Evolutionary conservation across 2,888 invertebrate species (phyloP).

Genomic region (Coelopa pilipes): DNA sequence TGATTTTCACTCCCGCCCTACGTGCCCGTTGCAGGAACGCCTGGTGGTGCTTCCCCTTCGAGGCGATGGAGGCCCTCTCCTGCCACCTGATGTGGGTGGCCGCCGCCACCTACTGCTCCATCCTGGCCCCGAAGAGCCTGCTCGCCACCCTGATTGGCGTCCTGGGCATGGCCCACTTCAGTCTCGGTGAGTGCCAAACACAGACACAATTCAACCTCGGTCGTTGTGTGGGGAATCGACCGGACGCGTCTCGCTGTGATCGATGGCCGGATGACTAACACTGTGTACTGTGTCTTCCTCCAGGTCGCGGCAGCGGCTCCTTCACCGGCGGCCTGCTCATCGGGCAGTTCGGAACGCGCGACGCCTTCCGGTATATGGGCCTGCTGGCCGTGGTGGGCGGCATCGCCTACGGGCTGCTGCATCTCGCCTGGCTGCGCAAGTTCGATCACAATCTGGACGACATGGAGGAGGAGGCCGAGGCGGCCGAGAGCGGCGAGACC

Average conservation of each 20-base stretch:
- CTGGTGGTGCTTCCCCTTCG: slow-evolving; percentile 91
- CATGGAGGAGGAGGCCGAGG: slow-evolving; percentile 63
- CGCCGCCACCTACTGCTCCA: slow-evolving; percentile 87
- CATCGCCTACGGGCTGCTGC: slow-evolving; percentile 75
- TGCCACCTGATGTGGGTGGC: slow-evolving; percentile 93
- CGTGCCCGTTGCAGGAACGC: slow-evolving; percentile 72
- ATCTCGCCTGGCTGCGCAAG: slow-evolving; percentile 78
- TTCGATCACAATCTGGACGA: slow-evolving; percentile 68
- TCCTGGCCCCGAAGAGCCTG: slow-evolving; percentile 84
- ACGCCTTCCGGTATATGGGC: slow-evolving; percentile 84
- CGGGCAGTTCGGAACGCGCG: slow-evolving; percentile 78
- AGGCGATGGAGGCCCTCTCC: slow-evolving; percentile 86
- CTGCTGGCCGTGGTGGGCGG: slow-evolving; percentile 78
- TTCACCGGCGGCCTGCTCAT: slow-evolving; percentile 83
- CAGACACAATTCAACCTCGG: no score
- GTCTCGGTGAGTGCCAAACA: slow-evolving; percentile 69
- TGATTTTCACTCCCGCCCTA: not conserved
- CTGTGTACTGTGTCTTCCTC: not conserved
- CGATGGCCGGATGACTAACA: no score
- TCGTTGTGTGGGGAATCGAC: slow-evolving; percentile 6
- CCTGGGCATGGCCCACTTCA: slow-evolving; percentile 89
- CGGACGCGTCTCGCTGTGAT: no score
- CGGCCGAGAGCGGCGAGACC: slow-evolving; percentile 70
- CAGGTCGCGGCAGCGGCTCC: slow-evolving; percentile 82
- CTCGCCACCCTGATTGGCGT: slow-evolving; percentile 88